Evolutionary conservation across 2,797 vertebrate genomes (phyloP).

Genomic region (Mastacembelus armatus): DNA sequence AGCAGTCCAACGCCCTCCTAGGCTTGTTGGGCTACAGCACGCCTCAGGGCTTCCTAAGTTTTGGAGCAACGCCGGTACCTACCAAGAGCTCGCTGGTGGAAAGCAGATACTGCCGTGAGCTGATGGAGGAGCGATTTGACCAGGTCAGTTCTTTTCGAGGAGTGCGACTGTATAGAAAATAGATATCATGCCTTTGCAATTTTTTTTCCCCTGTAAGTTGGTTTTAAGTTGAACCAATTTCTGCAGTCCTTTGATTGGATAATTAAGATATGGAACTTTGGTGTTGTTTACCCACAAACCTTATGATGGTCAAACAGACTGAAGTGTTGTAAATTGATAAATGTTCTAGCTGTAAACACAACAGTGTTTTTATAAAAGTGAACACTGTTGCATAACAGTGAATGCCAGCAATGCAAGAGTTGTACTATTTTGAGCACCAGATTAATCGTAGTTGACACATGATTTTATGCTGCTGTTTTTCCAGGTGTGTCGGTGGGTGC

Average conservation of each 20-base stretch:
- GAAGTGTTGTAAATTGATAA: background rate
- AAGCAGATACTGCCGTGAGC: slow-evolving; percentile 96
- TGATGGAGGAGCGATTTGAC: slow-evolving; percentile 98
- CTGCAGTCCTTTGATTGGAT: no score
- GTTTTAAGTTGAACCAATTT: no score
- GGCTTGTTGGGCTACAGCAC: slow-evolving; percentile 94
- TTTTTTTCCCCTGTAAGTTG: no score
- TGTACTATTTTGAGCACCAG: background rate
- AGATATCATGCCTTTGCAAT: no score
- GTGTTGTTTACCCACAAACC: no score
- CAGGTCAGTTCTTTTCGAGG: slow-evolving; percentile 83
- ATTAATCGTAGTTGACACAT: slow-evolving; percentile 3
- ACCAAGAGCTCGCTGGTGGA: slow-evolving; percentile 93
- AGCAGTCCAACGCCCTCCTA: slow-evolving; percentile 94
- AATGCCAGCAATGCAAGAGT: background rate
- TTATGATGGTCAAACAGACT: background rate
- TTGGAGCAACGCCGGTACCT: slow-evolving; percentile 89
- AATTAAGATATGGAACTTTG: no score
- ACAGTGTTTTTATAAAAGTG: no score
- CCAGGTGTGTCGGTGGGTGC: slow-evolving; percentile 97
- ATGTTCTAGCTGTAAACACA: background rate
- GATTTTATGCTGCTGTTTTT: slow-evolving; percentile 10
- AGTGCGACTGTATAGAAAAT: background rate
- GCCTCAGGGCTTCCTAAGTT: slow-evolving; percentile 93
- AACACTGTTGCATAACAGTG: no score